Base-by-base conservation (phyloP, 2,113 vertebrate genomes). In the Herpailurus yagouaroundi region DNA sequence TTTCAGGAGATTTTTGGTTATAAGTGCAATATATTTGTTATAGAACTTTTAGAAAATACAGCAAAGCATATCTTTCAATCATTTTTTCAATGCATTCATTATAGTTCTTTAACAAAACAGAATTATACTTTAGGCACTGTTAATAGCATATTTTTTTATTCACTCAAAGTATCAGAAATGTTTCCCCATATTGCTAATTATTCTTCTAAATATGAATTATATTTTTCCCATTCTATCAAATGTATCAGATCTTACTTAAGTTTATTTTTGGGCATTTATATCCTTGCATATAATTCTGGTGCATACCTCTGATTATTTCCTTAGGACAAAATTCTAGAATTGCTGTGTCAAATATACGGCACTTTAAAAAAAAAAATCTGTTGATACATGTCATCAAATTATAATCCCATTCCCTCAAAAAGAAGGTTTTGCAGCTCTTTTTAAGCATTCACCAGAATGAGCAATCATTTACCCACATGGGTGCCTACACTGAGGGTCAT, bases 201-300 rank as follows among this genome's bases (percentile, higher is more conserved):
- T 25, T 92, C 33, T 97, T 93, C 36, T 88, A 83, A 95, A 69
- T 8, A 80, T 36, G 60, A 79, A 68, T 93, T 69, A 93, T 66
- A 14, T 77, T 7, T 94, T 81, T 94, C 14, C 36, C 18, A 19
- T 76, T 94, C 45, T 57, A 68, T 87, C 21, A 92, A 19, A 66
- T 94, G 23, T 91, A 33, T 84, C 7, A 2, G 95, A 64, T 21
- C 21, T 84, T 92, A 86, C 18, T 96, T 82, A 87, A 33, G 50
- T 45, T 86, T 92, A 27, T 50, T 73, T 84, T 6, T 18, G 10
- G 31, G 12, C 13, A 57, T 73, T 74, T 73, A 19, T 66, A 36
- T 90, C 21, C 57, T 64, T 89, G 15, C n/a, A 10, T 69, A 15
- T 86, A 73, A 79, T 92, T 89, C 74, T 66, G 36, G 29, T 87